phyloP scores from a whole-genome alignment of 2,797 vertebrate genomes.

The Etheostoma perlongum region DNA sequence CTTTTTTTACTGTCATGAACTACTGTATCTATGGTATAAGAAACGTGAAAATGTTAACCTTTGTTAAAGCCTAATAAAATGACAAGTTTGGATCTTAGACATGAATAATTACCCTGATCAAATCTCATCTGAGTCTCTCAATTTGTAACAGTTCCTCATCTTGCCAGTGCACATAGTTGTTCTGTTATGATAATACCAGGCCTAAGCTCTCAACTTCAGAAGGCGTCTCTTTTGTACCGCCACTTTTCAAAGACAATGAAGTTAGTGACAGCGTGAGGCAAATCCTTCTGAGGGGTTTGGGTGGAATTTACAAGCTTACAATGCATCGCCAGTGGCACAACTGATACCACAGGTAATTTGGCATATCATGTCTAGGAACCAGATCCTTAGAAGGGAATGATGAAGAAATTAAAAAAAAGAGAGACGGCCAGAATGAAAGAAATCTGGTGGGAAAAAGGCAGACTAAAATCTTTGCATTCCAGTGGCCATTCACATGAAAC shows the following conservation, averaged over 20 bases:
- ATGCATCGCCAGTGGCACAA: constrained; percentile 82
- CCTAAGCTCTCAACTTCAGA: constrained; percentile 81
- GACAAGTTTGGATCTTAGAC: constrained; percentile 58
- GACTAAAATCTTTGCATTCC: constrained; percentile 85
- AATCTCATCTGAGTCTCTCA: constrained; percentile 73
- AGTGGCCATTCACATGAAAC: constrained; percentile 85
- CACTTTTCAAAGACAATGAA: constrained; percentile 84
- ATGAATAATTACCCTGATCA: constrained; percentile 79
- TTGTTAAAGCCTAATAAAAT: constrained; percentile 64
- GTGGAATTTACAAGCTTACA: constrained; percentile 84
- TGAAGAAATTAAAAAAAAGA: constrained; percentile 81
- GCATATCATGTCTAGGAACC: constrained; percentile 87
- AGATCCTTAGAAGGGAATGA: constrained; percentile 84
- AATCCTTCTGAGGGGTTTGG: constrained; percentile 80
- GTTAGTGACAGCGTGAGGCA: constrained; percentile 74
- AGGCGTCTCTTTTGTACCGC: constrained; percentile 61
- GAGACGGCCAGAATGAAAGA: constrained; percentile 47
- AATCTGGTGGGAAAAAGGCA: constrained; percentile 90
- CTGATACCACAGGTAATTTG: constrained; percentile 88
- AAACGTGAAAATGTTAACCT: constrained; percentile 53
- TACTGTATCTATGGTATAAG: constrained; percentile 40
- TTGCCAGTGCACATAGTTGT: constrained; percentile 73
- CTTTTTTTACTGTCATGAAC: constrained; percentile 32
- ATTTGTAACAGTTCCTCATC: constrained; percentile 83
- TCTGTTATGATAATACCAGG: constrained; percentile 81